Conservation (phyloP, 2,888 invertebrate species). For the Dasypogon diadema region DNA sequence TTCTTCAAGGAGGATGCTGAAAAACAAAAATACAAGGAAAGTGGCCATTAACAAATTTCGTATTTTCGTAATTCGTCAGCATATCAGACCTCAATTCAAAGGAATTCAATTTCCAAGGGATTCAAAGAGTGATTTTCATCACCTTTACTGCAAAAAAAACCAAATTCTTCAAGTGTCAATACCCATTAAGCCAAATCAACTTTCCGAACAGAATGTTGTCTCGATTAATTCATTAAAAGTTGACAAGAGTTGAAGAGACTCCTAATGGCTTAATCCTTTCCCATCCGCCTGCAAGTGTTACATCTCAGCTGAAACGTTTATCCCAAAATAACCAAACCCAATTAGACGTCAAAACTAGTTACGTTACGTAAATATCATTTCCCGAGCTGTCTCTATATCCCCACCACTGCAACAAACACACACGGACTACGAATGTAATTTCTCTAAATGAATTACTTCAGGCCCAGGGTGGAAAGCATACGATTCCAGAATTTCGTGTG, state of each 20-base stretch:
- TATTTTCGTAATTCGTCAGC: too few species aligned
- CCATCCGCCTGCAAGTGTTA: neutral
- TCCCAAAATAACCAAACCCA: slow-evolving; percentile 26
- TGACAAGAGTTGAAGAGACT: slow-evolving; percentile 1
- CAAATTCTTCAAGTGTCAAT: too few species aligned
- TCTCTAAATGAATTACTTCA: slow-evolving; percentile 14
- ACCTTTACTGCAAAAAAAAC: too few species aligned
- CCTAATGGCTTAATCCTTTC: slow-evolving; percentile 11
- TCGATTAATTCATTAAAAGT: neutral
- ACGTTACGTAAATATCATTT: slow-evolving; percentile 24
- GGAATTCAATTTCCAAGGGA: too few species aligned
- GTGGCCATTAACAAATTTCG: too few species aligned
- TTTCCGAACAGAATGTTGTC: neutral
- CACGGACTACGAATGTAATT: slow-evolving; percentile 2
- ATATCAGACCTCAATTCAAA: too few species aligned
- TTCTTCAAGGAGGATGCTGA: too few species aligned
- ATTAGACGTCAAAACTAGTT: slow-evolving; percentile 44
- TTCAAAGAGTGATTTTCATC: too few species aligned
- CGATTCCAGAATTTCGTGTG: slow-evolving; percentile 21
- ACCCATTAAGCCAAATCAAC: neutral
- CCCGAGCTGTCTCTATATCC: neutral
- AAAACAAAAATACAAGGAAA: too few species aligned
- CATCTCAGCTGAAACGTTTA: slow-evolving; percentile 15
- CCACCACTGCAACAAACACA: neutral
- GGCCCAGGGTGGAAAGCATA: slow-evolving; percentile 3